Evolutionary conservation across 2,888 invertebrate species (phyloP), one percentile per base, ranked within the genome.

Genomic region (Embidobia sp.): DNA sequence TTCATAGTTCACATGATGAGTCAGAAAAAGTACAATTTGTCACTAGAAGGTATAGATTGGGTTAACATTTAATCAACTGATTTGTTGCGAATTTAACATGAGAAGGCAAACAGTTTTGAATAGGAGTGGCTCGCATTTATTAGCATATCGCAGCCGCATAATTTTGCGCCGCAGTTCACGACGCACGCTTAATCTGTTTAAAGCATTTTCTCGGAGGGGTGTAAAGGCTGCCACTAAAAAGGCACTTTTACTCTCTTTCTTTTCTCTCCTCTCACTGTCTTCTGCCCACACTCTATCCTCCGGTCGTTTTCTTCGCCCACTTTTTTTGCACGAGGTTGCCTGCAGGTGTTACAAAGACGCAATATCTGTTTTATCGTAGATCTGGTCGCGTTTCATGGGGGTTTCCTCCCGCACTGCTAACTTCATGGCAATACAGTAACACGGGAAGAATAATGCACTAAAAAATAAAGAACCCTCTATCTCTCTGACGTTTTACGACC

Each of bases 391-490:
- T 66, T 55, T 72, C 57, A 53, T 33, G 57, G 46, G 66, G 37
- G 37, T 44, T 27, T 42, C n/a, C 18, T 27, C 31, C 31, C 27
- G 53, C 35, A 1, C 29, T 7, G 16, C 15, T 11, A 33, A 26
- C 31, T 5, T 49, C 35, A 33, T 13, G 37, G 37, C 55, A 27
- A 19, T 42, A 44, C 31, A 29, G 18, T 26, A 40, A 33, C 74
- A 67, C 49, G 70, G 51, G 61, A 57, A 73, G 73, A 79, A 79
- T 80, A 80, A 81, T 81, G 78, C 75, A 80, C 80, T 76, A 57
- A 37, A 49, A 59, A 73, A 78, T 53, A 51, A 69, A 55, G 67
- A 26, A 48, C 42, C 35, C 40, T 42, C 61, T 33, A 42, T 53
- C 40, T 51, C 16, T 22, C 42, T n/a, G 11, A 35, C n/a, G 15